Percentiles rank a stretch among this genome's conserved stretches.
Conservation (phyloP, 2,113 vertebrate genomes). For the Alouatta palliata region DNA sequence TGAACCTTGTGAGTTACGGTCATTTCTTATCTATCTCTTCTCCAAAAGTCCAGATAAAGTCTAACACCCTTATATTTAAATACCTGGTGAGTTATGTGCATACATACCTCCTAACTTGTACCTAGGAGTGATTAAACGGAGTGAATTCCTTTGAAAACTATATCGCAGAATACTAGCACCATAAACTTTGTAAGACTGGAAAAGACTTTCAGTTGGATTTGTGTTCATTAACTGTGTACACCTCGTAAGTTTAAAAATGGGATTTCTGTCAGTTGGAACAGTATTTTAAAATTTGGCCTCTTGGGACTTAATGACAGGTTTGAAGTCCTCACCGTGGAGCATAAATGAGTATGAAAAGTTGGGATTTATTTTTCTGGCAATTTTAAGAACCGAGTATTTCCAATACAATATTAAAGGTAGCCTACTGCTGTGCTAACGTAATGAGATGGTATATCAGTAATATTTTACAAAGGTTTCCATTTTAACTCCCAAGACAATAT, state of each 20-base stretch:
- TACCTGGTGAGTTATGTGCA: background rate
- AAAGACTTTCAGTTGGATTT: background rate
- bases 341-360: background rate
- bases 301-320: background rate
- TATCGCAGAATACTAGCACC: background rate
- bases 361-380: background rate
- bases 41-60: background rate
- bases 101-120: background rate
- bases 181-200: background rate
- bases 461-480: background rate
- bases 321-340: background rate
- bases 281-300: background rate
- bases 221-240: background rate
- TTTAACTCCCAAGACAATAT: background rate
- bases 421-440: background rate
- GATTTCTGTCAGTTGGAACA: background rate
- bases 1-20: background rate
- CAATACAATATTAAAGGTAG: background rate
- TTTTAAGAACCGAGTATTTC: conserved; percentile 46
- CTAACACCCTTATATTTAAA: background rate
- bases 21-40: background rate
- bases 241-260: background rate
- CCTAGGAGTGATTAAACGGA: background rate
- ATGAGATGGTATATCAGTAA: background rate
- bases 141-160: background rate